Base-by-base conservation (phyloP, 92 coral and sea anemone species). In the Virgularia gustaviana region DNA sequence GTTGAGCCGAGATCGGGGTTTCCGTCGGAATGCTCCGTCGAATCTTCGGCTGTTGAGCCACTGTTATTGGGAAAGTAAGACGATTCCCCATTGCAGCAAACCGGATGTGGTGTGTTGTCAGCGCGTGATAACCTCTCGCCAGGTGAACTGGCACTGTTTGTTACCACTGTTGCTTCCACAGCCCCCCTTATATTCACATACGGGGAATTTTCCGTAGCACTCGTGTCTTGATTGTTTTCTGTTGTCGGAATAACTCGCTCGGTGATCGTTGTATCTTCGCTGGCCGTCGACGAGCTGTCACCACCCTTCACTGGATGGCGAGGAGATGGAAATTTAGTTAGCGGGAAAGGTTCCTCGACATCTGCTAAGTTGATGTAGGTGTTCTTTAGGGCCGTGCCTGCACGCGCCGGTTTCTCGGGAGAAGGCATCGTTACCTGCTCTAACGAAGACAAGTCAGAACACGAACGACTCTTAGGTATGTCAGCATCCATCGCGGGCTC, bases 1-100 rank as follows among this genome's bases (percentile, higher is more conserved):
- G 51, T 68, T 15, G 54, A 44, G 28, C 22, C 61, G 3, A 47
- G 54, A 51, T 60, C 34, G 4, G 66, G 66, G 9, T 47, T 31
- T 28, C 53, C 61, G 38, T 66, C n/a, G 23, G 16, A 47, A 41
- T 16, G 30, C 9, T 42, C 49, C 4, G 73, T 36, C 18, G 75
- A 52, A 33, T 52, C 58, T 12, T 22, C 58, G 30, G 13, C 23
- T 23, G 33, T 34, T 43, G 53, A 68, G 15, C 27, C 4, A 0
- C 12, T 33, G 12, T 28, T 3, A 2, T 28, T 9, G 36, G 20
- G 37, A 33, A 30, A 61, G 0, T 49, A 64, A 4, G 54, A 57
- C 9, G 36, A 5, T 16, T 22, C 13, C 25, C 13, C 20, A n/a
- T n/a, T n/a, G n/a, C n/a, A n/a, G n/a, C n/a, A n/a, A n/a, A n/a